These are phyloP conservation scores for Microctonus brassicae DNA, from an alignment of 2,888 invertebrate species.

Conservation along the genomic window DNA sequence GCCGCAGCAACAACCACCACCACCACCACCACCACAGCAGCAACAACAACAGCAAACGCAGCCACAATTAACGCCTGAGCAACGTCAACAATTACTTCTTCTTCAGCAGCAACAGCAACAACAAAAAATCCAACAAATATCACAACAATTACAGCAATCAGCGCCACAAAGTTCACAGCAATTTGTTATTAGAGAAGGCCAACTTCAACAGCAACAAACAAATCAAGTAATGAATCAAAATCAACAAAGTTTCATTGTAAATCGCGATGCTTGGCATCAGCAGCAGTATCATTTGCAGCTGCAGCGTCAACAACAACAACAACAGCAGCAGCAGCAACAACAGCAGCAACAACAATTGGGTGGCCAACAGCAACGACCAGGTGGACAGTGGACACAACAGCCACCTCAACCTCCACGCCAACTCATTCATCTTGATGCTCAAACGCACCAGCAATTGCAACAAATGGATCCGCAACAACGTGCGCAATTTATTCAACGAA, in stretches of 20 bases:
- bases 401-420: conserved; percentile 75
- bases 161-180: conserved; percentile 65
- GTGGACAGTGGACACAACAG: conserved; percentile 71
- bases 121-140: conserved; percentile 70
- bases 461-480: conserved; percentile 86
- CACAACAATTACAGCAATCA: conserved; percentile 70
- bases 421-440: conserved; percentile 85
- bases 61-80: conserved; percentile 60
- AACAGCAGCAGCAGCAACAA: conserved; percentile 69
- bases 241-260: conserved; percentile 66
- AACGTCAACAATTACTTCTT: conserved; percentile 70
- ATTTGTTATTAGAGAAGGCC: conserved; percentile 68
- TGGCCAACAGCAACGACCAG: conserved; percentile 60
- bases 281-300: conserved; percentile 72
- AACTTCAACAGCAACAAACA: conserved; percentile 64
- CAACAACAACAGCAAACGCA: conserved; percentile 75
- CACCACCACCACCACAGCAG: conserved; percentile 71
- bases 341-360: conserved; percentile 58
- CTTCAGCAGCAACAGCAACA: conserved; percentile 73
- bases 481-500: conserved; percentile 83
- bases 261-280: conserved; percentile 76
- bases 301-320: conserved; percentile 69
- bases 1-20: conserved; percentile 59
- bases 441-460: conserved; percentile 86
- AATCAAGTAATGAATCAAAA: conserved; percentile 65